Evolutionary conservation across 2,113 vertebrate genomes (phyloP).

Genomic region (Aegypius monachus): DNA sequence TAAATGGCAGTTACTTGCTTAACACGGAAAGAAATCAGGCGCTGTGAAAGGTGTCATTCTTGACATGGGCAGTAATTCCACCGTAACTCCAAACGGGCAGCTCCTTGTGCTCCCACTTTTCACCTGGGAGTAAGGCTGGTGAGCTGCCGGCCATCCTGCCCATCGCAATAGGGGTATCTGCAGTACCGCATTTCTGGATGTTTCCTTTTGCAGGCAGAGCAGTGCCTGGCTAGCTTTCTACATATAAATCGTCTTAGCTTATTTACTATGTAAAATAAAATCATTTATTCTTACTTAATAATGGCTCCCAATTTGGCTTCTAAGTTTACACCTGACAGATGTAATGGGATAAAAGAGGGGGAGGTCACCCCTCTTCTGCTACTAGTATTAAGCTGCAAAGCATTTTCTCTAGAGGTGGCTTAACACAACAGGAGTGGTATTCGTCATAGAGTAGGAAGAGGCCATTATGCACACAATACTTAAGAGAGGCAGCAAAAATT

Average conservation of each 20-base stretch:
- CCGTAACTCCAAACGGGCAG: neutral
- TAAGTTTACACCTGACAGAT: neutral
- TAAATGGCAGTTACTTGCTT: neutral
- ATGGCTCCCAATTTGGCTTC: neutral
- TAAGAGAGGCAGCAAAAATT: neutral
- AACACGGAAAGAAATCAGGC: neutral
- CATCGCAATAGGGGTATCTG: accelerated
- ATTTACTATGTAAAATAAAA: neutral
- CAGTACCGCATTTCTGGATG: neutral
- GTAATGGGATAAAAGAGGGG: neutral
- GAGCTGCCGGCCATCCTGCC: neutral
- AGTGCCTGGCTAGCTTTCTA: neutral
- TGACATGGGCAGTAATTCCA: neutral
- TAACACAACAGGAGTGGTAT: neutral
- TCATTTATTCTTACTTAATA: neutral
- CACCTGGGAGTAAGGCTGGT: neutral
- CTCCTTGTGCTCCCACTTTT: neutral
- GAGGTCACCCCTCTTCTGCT: neutral
- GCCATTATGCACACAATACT: neutral
- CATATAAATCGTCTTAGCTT: neutral
- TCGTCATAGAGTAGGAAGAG: neutral
- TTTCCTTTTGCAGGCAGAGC: neutral
- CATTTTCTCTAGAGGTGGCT: neutral
- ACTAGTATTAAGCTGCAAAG: neutral
- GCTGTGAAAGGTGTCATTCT: neutral